phyloP scores from a whole-genome alignment of 2,888 invertebrate genomes.

The Chaitophorus viminalis region DNA sequence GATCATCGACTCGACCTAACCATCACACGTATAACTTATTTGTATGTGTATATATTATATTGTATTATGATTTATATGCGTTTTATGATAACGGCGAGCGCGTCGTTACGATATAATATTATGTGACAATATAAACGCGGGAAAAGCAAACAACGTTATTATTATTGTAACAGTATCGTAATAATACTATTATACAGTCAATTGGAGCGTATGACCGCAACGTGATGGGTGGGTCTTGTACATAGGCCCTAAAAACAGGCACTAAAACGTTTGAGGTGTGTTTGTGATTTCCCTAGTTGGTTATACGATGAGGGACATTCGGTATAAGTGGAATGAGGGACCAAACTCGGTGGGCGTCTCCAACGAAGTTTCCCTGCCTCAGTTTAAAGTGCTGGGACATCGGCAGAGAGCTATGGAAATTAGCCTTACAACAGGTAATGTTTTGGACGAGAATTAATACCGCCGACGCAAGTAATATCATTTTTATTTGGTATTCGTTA shows the following conservation, averaged over 20 bases:
- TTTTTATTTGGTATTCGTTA: too few species aligned
- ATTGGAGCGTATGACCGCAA: neutral
- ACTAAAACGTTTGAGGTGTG: conserved; percentile 46
- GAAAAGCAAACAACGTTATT: conserved; percentile 27
- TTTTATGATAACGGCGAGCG: neutral
- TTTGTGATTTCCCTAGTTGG: conserved; percentile 78
- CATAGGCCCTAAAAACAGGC: neutral
- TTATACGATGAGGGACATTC: conserved; percentile 97
- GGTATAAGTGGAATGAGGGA: conserved; percentile 97
- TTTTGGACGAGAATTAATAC: neutral
- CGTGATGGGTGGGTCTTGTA: conserved; percentile 58
- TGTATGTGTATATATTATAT: too few species aligned
- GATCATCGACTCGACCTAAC: conserved; percentile 65
- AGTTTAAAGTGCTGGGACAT: conserved; percentile 97
- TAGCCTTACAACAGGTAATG: conserved; percentile 93
- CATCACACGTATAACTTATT: conserved; percentile 48
- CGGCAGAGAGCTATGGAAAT: conserved; percentile 95
- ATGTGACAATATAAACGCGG: neutral
- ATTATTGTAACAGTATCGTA: neutral
- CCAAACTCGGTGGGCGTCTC: conserved; percentile 95
- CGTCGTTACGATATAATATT: neutral
- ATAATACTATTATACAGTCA: neutral
- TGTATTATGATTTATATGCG: too few species aligned
- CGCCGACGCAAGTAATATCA: too few species aligned
- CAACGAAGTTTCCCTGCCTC: conserved; percentile 95